These are phyloP conservation scores for Acronicta psi DNA, from an alignment of 2,888 invertebrate genomes.

Conservation along the genomic window DNA sequence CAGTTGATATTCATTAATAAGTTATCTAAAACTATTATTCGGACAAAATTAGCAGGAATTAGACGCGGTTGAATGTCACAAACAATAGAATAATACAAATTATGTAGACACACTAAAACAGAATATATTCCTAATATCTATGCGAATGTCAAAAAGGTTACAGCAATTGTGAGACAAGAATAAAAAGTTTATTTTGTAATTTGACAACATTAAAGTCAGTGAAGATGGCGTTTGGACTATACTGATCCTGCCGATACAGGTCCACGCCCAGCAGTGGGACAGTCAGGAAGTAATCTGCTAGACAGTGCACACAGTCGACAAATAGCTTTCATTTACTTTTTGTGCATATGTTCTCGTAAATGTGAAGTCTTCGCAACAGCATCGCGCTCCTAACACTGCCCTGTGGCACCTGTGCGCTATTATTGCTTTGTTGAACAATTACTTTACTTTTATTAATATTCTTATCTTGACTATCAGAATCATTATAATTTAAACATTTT, in stretches of 20 bases:
- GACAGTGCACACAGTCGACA: not conserved
- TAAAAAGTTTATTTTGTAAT: too few relatives aligned
- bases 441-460: not conserved
- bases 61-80: too few relatives aligned
- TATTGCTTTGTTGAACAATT: not conserved
- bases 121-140: too few relatives aligned
- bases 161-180: too few relatives aligned
- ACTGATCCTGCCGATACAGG: not conserved
- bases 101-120: too few relatives aligned
- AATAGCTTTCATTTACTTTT: constrained; percentile 15
- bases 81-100: too few relatives aligned
- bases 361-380: constrained; percentile 12
- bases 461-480: not conserved
- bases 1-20: too few relatives aligned
- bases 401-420: not conserved
- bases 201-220: too few relatives aligned
- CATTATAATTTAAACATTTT: not conserved
- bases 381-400: not conserved
- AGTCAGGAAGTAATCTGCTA: not conserved
- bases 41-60: too few relatives aligned
- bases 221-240: too few relatives aligned
- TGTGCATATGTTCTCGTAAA: constrained; percentile 20
- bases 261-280: not conserved
- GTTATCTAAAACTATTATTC: too few relatives aligned
- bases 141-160: too few relatives aligned